A percentile compares a stretch with the other conserved stretches of the same genome.
Conservation (phyloP, 2,797 vertebrate species). For the Gallinago nigripennis region DNA sequence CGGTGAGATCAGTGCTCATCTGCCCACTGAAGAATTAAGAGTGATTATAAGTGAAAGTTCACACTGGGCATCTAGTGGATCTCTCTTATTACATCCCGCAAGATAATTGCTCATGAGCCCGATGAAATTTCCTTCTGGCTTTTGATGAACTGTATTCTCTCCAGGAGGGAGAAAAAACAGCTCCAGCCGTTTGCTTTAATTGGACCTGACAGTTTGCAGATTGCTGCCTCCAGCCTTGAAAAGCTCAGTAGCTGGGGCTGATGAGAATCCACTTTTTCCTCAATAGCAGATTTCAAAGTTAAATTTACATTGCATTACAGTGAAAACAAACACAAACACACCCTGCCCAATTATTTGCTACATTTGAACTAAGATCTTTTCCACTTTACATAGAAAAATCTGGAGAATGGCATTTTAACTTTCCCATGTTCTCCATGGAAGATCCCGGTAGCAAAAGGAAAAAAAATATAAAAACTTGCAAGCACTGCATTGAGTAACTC, state of each 20-base stretch:
- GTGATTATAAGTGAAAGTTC: conserved; percentile 31
- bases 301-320: not conserved
- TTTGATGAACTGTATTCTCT: conserved; percentile 35
- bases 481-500: not conserved
- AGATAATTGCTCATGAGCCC: conserved; percentile 56
- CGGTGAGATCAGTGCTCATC: not conserved
- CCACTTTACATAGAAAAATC: not conserved
- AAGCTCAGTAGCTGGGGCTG: conserved; percentile 27
- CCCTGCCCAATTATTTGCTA: not conserved
- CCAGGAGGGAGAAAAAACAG: conserved; percentile 57
- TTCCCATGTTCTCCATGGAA: not conserved
- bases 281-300: not conserved
- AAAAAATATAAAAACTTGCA: not conserved
- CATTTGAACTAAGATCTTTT: not conserved
- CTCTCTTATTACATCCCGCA: conserved; percentile 14
- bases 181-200: conserved; percentile 57
- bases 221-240: conserved; percentile 41
- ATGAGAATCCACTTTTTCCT: conserved; percentile 16
- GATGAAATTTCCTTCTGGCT: conserved; percentile 57
- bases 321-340: not conserved
- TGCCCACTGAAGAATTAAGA: conserved; percentile 24
- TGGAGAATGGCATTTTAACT: not conserved
- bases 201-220: conserved; percentile 62
- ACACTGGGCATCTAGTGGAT: conserved; percentile 10
- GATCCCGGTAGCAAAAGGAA: not conserved